phyloP scores from a whole-genome alignment of 2,797 vertebrate species.

The Enteromius anoplus region DNA sequence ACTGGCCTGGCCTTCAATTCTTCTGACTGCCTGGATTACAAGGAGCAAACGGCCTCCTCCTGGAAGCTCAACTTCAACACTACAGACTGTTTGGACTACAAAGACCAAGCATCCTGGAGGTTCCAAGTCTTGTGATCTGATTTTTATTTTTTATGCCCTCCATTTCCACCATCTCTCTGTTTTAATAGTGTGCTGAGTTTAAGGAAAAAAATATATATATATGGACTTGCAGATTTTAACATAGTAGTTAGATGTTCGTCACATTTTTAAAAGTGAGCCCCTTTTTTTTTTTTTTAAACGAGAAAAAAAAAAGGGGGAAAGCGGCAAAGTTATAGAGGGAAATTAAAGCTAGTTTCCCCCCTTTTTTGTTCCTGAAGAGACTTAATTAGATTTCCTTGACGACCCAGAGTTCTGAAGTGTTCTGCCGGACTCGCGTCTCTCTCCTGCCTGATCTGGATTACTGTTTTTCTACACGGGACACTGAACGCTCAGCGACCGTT shows the following conservation, averaged over 20 bases:
- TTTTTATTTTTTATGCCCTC: constrained; percentile 44
- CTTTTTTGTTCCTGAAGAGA: constrained; percentile 54
- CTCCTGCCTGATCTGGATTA: constrained; percentile 71
- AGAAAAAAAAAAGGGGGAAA: constrained; percentile 30
- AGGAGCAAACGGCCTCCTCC: constrained; percentile 91
- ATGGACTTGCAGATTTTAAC: constrained; percentile 66
- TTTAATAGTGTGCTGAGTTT: constrained; percentile 71
- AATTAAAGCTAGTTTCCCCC: constrained; percentile 44
- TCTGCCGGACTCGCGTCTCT: constrained; percentile 25
- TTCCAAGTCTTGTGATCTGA: constrained; percentile 96
- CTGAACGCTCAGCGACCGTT: constrained; percentile 64
- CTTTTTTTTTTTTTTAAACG: not conserved
- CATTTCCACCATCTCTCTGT: constrained; percentile 48
- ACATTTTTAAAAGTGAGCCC: constrained; percentile 49
- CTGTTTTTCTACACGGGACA: constrained; percentile 61
- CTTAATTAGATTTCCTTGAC: constrained; percentile 58
- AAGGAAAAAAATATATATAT: constrained; percentile 67
- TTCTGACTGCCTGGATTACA: constrained; percentile 99
- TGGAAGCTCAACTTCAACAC: constrained; percentile 99
- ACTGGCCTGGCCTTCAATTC: constrained; percentile 92
- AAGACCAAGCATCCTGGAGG: constrained; percentile 98
- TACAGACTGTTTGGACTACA: constrained; percentile 99
- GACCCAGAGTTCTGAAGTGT: constrained; percentile 13
- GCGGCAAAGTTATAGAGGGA: constrained; percentile 38
- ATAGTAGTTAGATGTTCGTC: constrained; percentile 67